Percentiles rank a stretch among this genome's conserved stretches.
Evolutionary conservation across 2,797 vertebrate species (phyloP).

Genomic region (Meriones psammophilus): DNA sequence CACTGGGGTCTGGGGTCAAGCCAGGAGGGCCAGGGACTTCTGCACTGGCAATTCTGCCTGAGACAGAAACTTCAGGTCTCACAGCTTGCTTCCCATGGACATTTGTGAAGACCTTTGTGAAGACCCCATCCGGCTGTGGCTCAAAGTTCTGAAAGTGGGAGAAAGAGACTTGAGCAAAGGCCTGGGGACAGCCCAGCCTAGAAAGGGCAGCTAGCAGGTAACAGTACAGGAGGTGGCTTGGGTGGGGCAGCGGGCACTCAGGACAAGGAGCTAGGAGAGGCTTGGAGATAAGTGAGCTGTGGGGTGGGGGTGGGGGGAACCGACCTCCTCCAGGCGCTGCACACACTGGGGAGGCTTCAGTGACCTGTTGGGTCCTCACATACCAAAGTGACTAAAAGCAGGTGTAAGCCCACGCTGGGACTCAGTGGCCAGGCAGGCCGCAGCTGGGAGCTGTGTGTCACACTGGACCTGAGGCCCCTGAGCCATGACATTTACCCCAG

Average conservation of each 20-base stretch:
- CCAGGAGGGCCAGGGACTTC: background rate
- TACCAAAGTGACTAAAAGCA: background rate
- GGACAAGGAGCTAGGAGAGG: background rate
- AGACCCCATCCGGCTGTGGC: background rate
- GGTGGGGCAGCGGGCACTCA: background rate
- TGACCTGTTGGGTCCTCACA: too few relatives aligned
- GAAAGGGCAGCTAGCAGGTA: background rate
- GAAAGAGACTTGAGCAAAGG: background rate
- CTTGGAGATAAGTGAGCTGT: background rate
- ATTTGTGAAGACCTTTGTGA: background rate
- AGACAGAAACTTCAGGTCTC: background rate
- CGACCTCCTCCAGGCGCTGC: background rate
- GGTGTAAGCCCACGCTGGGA: too few relatives aligned
- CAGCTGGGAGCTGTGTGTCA: background rate
- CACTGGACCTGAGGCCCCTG: background rate
- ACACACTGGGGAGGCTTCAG: background rate
- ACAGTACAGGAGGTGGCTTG: background rate
- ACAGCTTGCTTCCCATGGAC: background rate
- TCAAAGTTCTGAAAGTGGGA: background rate
- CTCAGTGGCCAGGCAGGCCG: background rate
- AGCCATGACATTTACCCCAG: rapidly evolving
- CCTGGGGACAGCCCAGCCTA: too few relatives aligned
- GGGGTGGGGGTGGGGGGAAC: too few relatives aligned
- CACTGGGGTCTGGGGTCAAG: background rate
- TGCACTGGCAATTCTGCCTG: background rate